phyloP scores from a whole-genome alignment of 2,113 vertebrate species.

The Eulacestoma nigropectus region DNA sequence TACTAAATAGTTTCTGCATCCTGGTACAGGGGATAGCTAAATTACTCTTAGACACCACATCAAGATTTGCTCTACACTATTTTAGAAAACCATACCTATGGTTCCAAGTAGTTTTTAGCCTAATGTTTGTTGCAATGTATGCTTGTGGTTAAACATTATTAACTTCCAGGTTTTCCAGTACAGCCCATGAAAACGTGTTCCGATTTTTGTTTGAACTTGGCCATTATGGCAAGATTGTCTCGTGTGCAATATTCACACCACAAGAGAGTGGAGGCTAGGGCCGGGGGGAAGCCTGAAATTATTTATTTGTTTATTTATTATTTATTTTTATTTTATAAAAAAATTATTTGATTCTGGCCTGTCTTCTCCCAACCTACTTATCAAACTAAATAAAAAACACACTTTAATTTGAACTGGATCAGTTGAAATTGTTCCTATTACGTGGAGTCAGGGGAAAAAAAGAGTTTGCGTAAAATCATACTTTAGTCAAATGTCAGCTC shows the following conservation, averaged over 20 bases:
- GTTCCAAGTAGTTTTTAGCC: neutral
- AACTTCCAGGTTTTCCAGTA: neutral
- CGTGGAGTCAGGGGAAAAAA: neutral
- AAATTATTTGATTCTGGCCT: neutral
- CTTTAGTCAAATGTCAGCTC: neutral
- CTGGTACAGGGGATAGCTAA: neutral
- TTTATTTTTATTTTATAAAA: too few species aligned
- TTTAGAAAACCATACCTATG: neutral
- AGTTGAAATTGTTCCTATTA: neutral
- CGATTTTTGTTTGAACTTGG: neutral
- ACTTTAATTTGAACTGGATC: neutral
- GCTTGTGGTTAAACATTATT: neutral
- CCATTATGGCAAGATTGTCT: neutral
- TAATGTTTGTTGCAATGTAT: neutral
- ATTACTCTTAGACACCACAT: neutral
- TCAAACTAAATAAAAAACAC: neutral
- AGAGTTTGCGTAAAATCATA: fast-evolving
- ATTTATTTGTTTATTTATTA: neutral
- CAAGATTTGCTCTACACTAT: neutral
- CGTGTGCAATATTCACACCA: neutral
- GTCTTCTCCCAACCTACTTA: neutral
- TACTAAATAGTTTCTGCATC: neutral
- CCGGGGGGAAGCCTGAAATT: neutral
- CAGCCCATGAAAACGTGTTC: neutral
- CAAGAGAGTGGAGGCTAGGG: neutral